A percentile compares a stretch with the other conserved stretches of the same genome.
phyloP scores from a whole-genome alignment of 2,113 vertebrate species.

The Aspiorhynchus laticeps region DNA sequence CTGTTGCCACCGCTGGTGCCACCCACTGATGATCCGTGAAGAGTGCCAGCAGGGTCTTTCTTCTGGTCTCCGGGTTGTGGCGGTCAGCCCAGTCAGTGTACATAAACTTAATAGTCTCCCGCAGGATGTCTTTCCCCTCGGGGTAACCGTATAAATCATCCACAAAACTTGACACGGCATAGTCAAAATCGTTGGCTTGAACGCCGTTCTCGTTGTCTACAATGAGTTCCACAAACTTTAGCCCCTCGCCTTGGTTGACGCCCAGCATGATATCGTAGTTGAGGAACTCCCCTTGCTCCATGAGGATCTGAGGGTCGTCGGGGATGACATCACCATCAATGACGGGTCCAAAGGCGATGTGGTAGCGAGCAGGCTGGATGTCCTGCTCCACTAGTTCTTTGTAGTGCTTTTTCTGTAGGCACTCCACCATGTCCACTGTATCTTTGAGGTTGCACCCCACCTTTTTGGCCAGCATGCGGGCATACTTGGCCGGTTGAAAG shows the following conservation, averaged over 20 bases:
- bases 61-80: constrained; percentile 94
- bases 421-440: constrained; percentile 92
- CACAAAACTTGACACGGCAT: constrained; percentile 98
- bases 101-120: constrained; percentile 99
- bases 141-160: constrained; percentile 98
- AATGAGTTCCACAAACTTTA: constrained; percentile 98
- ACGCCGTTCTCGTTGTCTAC: constrained; percentile 97
- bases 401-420: constrained; percentile 96
- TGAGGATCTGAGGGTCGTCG: constrained; percentile 96
- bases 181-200: constrained; percentile 98
- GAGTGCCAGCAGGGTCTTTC: constrained; percentile 93
- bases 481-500: constrained; percentile 96
- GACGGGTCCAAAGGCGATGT: constrained; percentile 97
- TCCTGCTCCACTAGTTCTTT: constrained; percentile 98
- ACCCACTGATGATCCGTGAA: constrained; percentile 99
- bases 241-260: constrained; percentile 96
- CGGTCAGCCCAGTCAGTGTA: constrained; percentile 98
- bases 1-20: constrained; percentile 96
- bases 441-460: constrained; percentile 97
- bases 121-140: constrained; percentile 95
- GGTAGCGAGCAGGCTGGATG: constrained; percentile 96
- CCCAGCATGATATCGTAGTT: constrained; percentile 99
- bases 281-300: constrained; percentile 99
- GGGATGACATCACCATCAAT: constrained; percentile 99
- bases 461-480: constrained; percentile 93